phyloP scores from a whole-genome alignment of 2,797 vertebrate species.

The Vultur gryphus region DNA sequence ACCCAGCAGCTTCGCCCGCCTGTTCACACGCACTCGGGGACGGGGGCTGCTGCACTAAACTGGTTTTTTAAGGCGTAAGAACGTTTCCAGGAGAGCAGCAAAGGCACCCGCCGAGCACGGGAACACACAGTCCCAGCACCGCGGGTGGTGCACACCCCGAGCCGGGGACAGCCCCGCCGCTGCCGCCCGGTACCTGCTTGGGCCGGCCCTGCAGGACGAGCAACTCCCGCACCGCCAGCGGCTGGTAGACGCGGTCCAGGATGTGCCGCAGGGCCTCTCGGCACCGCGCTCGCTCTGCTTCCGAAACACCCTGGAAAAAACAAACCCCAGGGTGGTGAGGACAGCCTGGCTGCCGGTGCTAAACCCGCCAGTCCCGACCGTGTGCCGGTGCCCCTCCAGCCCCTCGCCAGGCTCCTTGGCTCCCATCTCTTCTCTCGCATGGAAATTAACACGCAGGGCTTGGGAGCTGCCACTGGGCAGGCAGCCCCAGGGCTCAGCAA shows the following conservation, averaged over 20 bases:
- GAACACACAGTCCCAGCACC: not conserved
- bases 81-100: not conserved
- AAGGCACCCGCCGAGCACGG: fast-evolving
- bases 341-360: fast-evolving
- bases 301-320: slow-evolving; percentile 72
- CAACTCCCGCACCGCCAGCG: slow-evolving; percentile 87
- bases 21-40: fast-evolving
- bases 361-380: fast-evolving
- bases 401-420: not conserved
- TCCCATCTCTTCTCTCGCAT: fast-evolving
- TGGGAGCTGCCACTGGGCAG: fast-evolving
- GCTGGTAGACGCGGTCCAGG: slow-evolving; percentile 88
- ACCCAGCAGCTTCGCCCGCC: fast-evolving
- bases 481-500: fast-evolving
- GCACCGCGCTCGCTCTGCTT: slow-evolving; percentile 75
- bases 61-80: no score
- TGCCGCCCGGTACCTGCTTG: slow-evolving; percentile 77
- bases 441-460: fast-evolving
- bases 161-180: fast-evolving
- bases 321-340: not conserved
- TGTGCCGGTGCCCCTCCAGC: not conserved
- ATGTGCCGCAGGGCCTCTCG: slow-evolving; percentile 76
- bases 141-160: fast-evolving
- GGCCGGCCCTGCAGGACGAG: slow-evolving; percentile 87
- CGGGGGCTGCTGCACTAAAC: fast-evolving